These are phyloP conservation scores for Semotilus atromaculatus DNA, from an alignment of 2,797 vertebrate genomes.

Conservation along the genomic window DNA sequence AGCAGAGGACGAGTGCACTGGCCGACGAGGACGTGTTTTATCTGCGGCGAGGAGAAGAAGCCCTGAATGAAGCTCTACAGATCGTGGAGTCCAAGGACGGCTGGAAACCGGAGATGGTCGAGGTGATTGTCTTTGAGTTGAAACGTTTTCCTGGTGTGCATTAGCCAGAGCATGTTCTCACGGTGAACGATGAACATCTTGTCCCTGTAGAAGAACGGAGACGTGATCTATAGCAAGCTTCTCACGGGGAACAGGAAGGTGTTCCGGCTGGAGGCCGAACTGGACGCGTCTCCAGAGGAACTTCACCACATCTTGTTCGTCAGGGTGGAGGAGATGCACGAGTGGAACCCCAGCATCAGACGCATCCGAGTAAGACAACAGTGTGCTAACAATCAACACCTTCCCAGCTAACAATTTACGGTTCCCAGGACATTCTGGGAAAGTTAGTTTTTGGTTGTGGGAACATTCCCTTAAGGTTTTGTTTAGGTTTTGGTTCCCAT, in stretches of 20 bases:
- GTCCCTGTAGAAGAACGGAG: conserved; percentile 69
- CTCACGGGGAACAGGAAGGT: conserved; percentile 75
- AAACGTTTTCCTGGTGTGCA: neutral
- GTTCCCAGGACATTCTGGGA: too few species aligned
- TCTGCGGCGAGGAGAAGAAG: conserved; percentile 72
- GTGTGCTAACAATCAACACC: too few species aligned
- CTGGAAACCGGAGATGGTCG: conserved; percentile 74
- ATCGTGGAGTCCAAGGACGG: conserved; percentile 73
- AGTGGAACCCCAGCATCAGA: conserved; percentile 82
- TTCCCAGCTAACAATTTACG: too few species aligned
- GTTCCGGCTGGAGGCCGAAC: conserved; percentile 79
- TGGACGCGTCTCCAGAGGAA: conserved; percentile 72
- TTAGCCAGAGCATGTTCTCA: neutral
- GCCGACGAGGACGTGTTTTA: conserved; percentile 68
- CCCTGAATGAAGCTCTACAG: conserved; percentile 75
- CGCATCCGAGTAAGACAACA: conserved; percentile 75
- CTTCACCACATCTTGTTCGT: conserved; percentile 80
- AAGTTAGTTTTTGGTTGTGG: too few species aligned
- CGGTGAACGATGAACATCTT: neutral
- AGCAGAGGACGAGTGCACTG: neutral
- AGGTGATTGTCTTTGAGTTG: conserved; percentile 65
- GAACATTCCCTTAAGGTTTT: too few species aligned
- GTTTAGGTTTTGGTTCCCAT: too few species aligned
- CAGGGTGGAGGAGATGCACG: conserved; percentile 80
- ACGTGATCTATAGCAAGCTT: conserved; percentile 76